A percentile compares a stretch with the other conserved stretches of the same genome.
phyloP scores from a whole-genome alignment of 2,888 invertebrate species.

The Panopea generosa region DNA sequence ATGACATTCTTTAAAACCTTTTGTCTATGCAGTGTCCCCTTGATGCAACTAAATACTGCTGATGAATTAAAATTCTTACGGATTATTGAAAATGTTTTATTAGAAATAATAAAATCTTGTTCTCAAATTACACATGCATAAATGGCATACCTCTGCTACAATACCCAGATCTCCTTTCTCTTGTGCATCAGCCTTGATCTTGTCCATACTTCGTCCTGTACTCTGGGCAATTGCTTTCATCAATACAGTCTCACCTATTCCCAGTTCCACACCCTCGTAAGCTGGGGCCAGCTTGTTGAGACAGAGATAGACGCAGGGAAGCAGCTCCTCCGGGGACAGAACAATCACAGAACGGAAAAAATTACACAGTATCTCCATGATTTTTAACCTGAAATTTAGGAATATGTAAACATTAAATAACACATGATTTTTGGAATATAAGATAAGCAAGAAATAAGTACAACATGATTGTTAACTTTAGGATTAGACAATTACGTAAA shows the following conservation, averaged over 20 bases:
- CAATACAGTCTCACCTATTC: conserved; percentile 95
- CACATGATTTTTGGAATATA: no score
- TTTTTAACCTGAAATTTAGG: conserved; percentile 90
- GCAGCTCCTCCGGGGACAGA: conserved; percentile 94
- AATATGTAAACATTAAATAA: not conserved
- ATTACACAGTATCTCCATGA: conserved; percentile 95
- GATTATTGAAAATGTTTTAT: no score
- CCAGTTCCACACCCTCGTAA: conserved; percentile 96
- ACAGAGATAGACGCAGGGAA: conserved; percentile 96
- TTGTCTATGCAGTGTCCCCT: no score
- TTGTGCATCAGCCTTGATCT: conserved; percentile 91
- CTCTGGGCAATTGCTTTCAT: conserved; percentile 95
- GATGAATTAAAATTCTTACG: no score
- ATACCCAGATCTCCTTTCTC: conserved; percentile 95
- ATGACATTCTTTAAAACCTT: no score
- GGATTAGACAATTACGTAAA: no score
- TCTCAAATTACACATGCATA: no score
- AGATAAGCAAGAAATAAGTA: no score
- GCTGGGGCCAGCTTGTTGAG: conserved; percentile 98
- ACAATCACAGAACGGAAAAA: conserved; percentile 96
- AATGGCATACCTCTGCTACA: conserved; percentile 93
- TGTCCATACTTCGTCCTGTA: conserved; percentile 90
- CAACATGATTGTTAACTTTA: no score
- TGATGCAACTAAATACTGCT: no score
- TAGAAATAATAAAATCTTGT: no score